Percentiles rank a stretch among this genome's conserved stretches.
Conservation (phyloP, 2,113 vertebrate species). For the Salvelinus fontinalis region DNA sequence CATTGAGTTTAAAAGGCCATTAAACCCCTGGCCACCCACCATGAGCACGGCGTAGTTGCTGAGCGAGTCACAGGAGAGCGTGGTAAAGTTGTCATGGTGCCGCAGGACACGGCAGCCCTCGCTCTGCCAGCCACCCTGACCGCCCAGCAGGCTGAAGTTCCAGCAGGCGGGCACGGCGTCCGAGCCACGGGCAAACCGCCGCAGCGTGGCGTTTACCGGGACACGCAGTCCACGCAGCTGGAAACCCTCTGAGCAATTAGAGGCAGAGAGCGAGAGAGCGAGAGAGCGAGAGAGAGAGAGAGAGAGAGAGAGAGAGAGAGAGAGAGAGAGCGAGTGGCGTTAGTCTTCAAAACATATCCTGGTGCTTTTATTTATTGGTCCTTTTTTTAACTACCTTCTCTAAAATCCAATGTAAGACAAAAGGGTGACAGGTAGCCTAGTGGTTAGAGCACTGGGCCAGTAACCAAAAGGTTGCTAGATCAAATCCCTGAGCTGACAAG, state of each 20-base stretch:
- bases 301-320: background rate
- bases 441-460: too few relatives aligned
- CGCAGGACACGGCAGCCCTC: slow-evolving; percentile 87
- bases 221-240: slow-evolving; percentile 65
- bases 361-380: too few relatives aligned
- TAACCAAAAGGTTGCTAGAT: too few relatives aligned
- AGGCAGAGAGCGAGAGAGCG: background rate
- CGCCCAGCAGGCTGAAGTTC: slow-evolving; percentile 88
- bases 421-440: too few relatives aligned
- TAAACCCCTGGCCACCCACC: slow-evolving; percentile 68
- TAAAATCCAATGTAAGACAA: too few relatives aligned
- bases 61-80: slow-evolving; percentile 88
- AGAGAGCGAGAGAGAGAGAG: background rate
- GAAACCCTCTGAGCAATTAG: slow-evolving; percentile 77
- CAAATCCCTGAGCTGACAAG: too few relatives aligned
- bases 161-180: slow-evolving; percentile 89
- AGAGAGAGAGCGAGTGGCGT: background rate
- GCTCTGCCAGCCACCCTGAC: slow-evolving; percentile 92
- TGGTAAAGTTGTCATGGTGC: slow-evolving; percentile 90
- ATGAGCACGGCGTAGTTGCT: slow-evolving; percentile 93
- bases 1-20: background rate
- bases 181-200: slow-evolving; percentile 84
- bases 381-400: too few relatives aligned
- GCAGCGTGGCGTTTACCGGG: slow-evolving; percentile 86
- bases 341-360: background rate